Conservation (phyloP, 2,797 vertebrate species). For the Myotis findleyi region DNA sequence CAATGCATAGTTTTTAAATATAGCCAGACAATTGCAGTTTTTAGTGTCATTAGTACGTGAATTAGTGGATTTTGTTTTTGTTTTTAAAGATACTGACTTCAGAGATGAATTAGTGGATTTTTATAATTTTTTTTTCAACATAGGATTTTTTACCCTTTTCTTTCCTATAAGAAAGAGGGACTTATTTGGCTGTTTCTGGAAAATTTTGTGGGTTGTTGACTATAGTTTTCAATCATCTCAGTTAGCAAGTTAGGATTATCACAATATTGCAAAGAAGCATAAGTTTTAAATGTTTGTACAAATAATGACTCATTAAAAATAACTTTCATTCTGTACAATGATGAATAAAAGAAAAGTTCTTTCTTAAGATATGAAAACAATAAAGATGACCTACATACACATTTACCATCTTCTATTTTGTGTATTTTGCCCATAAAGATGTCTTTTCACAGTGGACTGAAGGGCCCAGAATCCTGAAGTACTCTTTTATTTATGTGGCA, state of each 20-base stretch:
- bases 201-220: conserved; percentile 5
- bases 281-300: not conserved
- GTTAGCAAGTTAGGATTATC: not conserved
- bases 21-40: not conserved
- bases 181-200: not conserved
- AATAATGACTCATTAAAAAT: conserved; percentile 19
- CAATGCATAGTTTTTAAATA: not conserved
- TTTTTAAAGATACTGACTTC: not conserved
- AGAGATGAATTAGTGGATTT: conserved; percentile 43
- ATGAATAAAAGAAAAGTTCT: not conserved
- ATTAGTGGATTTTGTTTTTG: conserved; percentile 11
- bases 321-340: not conserved
- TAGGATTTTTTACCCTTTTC: not conserved
- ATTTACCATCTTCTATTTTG: not conserved
- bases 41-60: conserved; percentile 8
- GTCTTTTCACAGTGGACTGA: not conserved
- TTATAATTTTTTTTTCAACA: not conserved
- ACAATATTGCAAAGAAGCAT: conserved; percentile 4
- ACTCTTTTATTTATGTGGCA: not conserved
- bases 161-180: conserved; percentile 2
- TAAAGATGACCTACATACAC: not conserved
- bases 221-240: conserved; percentile 22
- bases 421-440: not conserved
- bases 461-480: not conserved
- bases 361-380: conserved; percentile 40